Evolutionary conservation across 2,888 invertebrate genomes (phyloP).

Genomic region (Gastrophysa polygoni): DNA sequence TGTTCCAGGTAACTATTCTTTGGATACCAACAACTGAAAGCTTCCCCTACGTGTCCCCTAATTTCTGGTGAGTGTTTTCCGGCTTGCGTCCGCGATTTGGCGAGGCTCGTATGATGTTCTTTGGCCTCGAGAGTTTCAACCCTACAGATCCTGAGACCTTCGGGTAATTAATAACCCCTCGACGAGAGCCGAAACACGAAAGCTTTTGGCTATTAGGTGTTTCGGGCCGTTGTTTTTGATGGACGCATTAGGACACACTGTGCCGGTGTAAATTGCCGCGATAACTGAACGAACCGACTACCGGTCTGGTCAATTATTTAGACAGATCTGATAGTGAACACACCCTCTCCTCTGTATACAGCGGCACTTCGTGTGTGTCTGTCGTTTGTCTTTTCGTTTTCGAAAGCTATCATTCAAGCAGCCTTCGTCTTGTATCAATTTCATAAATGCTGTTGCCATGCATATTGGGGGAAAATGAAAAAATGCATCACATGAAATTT

Average conservation of each 20-base stretch:
- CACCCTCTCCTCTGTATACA: conserved; percentile 27
- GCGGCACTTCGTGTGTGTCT: conserved; percentile 11
- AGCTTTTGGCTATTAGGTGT: conserved; percentile 57
- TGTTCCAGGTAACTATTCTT: conserved; percentile 22
- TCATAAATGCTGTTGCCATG: no score
- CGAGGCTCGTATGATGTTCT: conserved; percentile 38
- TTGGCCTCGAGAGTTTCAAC: conserved; percentile 34
- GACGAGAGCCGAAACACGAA: conserved; percentile 51
- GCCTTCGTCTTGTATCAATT: background rate
- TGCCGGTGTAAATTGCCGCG: conserved; percentile 51
- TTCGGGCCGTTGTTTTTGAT: conserved; percentile 51
- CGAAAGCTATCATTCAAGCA: background rate
- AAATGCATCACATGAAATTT: no score
- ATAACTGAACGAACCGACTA: conserved; percentile 44
- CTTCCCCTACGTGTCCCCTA: conserved; percentile 8
- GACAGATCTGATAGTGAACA: conserved; percentile 34
- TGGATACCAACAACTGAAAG: conserved; percentile 18
- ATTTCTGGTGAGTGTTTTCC: conserved; percentile 31
- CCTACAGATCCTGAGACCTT: conserved; percentile 26
- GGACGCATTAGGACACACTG: conserved; percentile 51
- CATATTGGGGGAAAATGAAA: no score
- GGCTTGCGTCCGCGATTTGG: conserved; percentile 29
- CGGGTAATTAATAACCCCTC: conserved; percentile 53
- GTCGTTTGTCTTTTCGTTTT: background rate
- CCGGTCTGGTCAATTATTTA: conserved; percentile 46